phyloP scores from a whole-genome alignment of 2,797 vertebrate species.

The Cryptoblepharus egeriae region DNA sequence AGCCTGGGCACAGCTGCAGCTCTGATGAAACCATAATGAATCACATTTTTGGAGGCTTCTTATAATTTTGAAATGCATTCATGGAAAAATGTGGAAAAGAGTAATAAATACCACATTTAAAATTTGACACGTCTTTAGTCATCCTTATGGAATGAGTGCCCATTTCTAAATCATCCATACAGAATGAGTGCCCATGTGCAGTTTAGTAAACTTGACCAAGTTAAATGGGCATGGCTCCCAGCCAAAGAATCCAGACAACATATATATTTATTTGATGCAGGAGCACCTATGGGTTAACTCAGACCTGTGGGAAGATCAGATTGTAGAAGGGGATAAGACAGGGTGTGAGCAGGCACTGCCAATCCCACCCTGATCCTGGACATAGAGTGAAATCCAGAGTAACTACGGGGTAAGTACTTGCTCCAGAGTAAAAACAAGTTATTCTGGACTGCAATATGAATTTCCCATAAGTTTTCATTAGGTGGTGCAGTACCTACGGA shows the following conservation, averaged over 20 bases:
- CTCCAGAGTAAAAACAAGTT: no score
- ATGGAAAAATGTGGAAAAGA: background rate
- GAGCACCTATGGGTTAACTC: no score
- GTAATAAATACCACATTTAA: slow-evolving; percentile 1
- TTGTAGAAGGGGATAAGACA: no score
- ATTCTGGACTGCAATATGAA: no score
- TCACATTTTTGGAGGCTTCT: background rate
- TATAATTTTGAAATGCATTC: background rate
- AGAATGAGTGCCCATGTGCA: background rate
- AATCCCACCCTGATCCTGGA: no score
- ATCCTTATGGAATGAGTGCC: background rate
- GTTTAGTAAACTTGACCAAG: background rate
- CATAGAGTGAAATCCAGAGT: no score
- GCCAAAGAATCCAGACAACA: background rate
- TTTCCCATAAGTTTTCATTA: no score
- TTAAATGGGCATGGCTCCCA: background rate
- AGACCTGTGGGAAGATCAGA: no score
- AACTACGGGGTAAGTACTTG: no score
- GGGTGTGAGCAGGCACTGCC: no score
- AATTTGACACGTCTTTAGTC: background rate
- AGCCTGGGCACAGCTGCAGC: background rate
- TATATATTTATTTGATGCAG: background rate
- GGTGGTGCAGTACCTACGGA: no score
- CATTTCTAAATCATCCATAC: background rate
- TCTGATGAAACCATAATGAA: background rate